A percentile compares a stretch with the other conserved stretches of the same genome.
Conservation (phyloP, 2,113 vertebrate species). For the Falco punctatus region DNA sequence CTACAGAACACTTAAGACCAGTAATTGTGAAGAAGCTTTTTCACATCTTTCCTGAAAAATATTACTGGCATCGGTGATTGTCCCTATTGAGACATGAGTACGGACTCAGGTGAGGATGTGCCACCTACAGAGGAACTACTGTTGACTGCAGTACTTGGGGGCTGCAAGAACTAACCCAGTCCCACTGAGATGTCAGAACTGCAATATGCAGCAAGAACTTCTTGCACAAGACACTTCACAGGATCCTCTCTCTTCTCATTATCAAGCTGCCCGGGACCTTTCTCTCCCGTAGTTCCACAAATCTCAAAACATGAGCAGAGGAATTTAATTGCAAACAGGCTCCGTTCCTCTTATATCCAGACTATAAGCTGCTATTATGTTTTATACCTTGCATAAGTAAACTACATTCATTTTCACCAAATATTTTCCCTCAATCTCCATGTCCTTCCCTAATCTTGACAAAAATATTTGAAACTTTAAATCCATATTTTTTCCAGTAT, state of each 20-base stretch:
- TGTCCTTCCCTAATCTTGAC: background rate
- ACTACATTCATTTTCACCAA: background rate
- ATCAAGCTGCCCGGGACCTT: background rate
- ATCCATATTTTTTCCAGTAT: background rate
- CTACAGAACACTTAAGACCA: constrained; percentile 27
- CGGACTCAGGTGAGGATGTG: background rate
- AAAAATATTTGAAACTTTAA: background rate
- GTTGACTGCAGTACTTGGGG: background rate
- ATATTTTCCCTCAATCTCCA: background rate
- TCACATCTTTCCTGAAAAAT: background rate
- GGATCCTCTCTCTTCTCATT: background rate
- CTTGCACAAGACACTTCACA: background rate
- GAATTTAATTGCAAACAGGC: background rate
- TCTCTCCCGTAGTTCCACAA: background rate
- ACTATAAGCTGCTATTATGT: background rate
- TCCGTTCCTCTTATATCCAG: background rate
- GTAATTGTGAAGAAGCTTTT: background rate
- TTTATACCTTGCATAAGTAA: background rate
- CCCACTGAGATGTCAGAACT: fast-evolving
- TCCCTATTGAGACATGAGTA: background rate
- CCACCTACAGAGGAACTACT: background rate
- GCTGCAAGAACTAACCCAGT: background rate
- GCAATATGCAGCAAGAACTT: background rate
- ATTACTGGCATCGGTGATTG: background rate
- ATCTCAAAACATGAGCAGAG: background rate